Percentiles rank a stretch among this genome's conserved stretches.
Conservation (phyloP, 1,140 invertebrate genomes). For the Goniozus legneri region DNA sequence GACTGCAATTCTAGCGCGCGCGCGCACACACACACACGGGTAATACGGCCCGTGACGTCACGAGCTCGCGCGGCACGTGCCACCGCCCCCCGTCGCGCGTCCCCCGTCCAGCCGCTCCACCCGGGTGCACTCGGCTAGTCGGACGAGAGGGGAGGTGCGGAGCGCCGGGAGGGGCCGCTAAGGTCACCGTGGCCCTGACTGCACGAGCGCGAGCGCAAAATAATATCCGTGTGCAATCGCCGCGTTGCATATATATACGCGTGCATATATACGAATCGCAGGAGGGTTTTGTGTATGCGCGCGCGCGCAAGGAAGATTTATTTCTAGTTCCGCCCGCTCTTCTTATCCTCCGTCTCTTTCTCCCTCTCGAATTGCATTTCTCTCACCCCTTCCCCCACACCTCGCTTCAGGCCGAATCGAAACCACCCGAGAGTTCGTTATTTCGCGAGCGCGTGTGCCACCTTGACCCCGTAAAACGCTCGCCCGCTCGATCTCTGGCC, state of each 20-base stretch:
- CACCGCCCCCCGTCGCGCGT: constrained; percentile 28
- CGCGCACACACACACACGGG: no score
- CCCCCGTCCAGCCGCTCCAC: constrained; percentile 13
- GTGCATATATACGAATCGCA: no score
- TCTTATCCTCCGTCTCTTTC: not conserved
- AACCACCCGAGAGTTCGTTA: no score
- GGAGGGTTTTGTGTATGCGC: constrained; percentile 8
- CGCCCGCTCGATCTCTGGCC: no score
- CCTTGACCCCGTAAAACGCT: no score
- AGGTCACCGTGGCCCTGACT: constrained; percentile 54
- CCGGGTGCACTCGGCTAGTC: not conserved
- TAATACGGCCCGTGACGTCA: constrained; percentile 43
- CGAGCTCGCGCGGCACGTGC: constrained; percentile 39
- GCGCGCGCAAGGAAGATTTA: constrained; percentile 34
- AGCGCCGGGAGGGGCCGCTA: constrained; percentile 33
- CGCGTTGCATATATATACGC: no score
- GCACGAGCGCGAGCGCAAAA: constrained; percentile 50
- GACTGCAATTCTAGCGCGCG: no score
- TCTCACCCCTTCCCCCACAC: not conserved
- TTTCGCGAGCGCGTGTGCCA: no score
- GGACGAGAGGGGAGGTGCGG: constrained; percentile 6
- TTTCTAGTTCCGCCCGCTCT: constrained; percentile 40
- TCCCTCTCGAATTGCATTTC: not conserved
- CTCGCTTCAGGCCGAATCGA: not conserved
- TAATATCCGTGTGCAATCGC: constrained; percentile 40